Evolutionary conservation across 2,797 vertebrate genomes (phyloP), one percentile per base, ranked within the genome.

Genomic region (Epinephelus awoara): DNA sequence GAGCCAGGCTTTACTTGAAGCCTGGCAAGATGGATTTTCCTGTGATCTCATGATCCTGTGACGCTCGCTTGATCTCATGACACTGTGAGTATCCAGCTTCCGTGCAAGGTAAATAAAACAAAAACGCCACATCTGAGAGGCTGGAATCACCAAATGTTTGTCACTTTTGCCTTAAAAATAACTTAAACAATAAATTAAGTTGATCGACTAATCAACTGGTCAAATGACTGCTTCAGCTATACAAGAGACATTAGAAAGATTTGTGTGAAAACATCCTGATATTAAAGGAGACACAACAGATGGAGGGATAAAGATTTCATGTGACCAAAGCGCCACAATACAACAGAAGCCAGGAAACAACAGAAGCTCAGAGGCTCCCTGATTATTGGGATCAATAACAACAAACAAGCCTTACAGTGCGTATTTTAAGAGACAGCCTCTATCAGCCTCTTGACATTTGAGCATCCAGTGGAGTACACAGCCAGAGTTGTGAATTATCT

Each of bases 401-500:
- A 76, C 85, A 77, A 75, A 81, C 57, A 69, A 40, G 44, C 77
- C 61, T 49, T 29, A 17, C 66, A 52, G 73, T 54, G 55, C 47
- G 51, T 73, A 72, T 84, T 85, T 84, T 59, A 59, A 55, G 71
- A 86, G 55, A 65, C 69, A 64, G 59, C 63, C 51, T 82, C 68
- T 69, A 73, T 76, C 50, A 70, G 82, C 66, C 75, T 87, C 74
- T 55, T 85, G 84, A 91, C 83, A 92, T 87, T 76, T 86, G 85
- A 92, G 80, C 74, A 62, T 85, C 74, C 78, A 77, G 65, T 2
- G 54, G 70, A 79, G 77, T 64, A 72, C 73, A 52, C 67, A 49
- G 81, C 76, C 66, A 70, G 79, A 91, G 83, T 87, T 89, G 85
- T 86, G 78, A 91, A 83, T 88, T 87, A 90, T 89, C 89, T 87